Evolutionary conservation across 2,797 vertebrate genomes (phyloP).

Genomic region (Pelochelys cantorii): DNA sequence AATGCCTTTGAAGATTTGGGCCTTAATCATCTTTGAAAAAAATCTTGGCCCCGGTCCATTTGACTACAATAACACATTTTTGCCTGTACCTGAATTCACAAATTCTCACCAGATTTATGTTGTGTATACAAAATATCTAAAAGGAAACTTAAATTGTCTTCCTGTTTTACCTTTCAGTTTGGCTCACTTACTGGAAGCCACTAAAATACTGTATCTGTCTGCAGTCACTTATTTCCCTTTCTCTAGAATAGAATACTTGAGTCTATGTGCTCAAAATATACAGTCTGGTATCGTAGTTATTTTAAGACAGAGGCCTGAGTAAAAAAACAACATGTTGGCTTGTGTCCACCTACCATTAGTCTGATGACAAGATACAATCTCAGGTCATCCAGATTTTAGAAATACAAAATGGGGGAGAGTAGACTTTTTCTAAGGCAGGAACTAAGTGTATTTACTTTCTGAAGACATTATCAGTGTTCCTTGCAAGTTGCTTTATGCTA

Average conservation of each 20-base stretch:
- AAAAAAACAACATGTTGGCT: background rate
- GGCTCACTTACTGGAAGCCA: background rate
- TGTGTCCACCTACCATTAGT: background rate
- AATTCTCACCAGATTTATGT: background rate
- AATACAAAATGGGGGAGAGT: background rate
- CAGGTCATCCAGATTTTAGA: background rate
- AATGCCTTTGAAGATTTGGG: background rate
- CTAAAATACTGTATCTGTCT: background rate
- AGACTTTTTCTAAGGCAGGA: background rate
- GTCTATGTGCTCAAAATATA: background rate
- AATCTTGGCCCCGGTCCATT: accelerated
- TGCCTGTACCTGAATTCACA: background rate
- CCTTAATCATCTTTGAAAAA: background rate
- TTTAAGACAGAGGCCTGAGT: background rate
- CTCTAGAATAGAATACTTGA: background rate
- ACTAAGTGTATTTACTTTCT: background rate
- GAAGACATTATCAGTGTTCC: background rate
- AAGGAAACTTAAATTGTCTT: background rate
- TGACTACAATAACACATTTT: background rate
- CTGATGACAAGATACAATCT: background rate
- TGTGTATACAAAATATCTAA: accelerated
- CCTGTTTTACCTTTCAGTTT: background rate
- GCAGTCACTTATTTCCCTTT: background rate
- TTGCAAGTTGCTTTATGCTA: background rate
- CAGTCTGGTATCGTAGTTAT: accelerated